A percentile compares a stretch with the other conserved stretches of the same genome.
phyloP scores from a whole-genome alignment of 2,113 vertebrate genomes.

The Neodon shergylaensis region DNA sequence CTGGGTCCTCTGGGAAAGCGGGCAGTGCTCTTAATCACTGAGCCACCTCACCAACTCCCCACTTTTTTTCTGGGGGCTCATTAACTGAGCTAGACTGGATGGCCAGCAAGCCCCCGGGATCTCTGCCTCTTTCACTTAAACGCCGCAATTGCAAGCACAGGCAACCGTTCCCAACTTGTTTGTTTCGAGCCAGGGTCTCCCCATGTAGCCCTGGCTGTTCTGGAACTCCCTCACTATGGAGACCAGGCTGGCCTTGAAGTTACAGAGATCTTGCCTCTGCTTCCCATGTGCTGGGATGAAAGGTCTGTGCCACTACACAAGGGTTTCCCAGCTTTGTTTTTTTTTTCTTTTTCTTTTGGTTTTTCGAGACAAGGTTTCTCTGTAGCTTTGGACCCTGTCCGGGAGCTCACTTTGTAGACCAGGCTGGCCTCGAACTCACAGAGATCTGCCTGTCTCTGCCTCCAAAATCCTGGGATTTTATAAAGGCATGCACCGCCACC shows the following conservation, averaged over 20 bases:
- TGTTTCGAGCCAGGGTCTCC: background rate
- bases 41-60: background rate
- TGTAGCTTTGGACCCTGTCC: no score
- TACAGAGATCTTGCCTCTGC: background rate
- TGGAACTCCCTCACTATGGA: background rate
- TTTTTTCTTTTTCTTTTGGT: background rate
- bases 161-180: background rate
- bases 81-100: background rate
- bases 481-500: background rate
- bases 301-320: background rate
- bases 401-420: no score
- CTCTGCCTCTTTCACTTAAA: background rate
- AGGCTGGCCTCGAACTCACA: background rate
- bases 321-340: background rate
- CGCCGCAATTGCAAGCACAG: background rate
- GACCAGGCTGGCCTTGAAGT: background rate
- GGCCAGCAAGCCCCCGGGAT: background rate
- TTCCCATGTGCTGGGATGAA: background rate
- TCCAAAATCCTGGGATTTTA: background rate
- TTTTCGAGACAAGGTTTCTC: background rate
- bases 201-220: background rate
- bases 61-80: background rate
- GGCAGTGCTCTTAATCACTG: background rate
- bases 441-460: background rate
- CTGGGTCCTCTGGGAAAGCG: background rate